Evolutionary conservation across 53 echinoderm and acorn worm genomes (phyloP), one percentile per base, ranked within the genome.

Genomic region (Astropecten irregularis): DNA sequence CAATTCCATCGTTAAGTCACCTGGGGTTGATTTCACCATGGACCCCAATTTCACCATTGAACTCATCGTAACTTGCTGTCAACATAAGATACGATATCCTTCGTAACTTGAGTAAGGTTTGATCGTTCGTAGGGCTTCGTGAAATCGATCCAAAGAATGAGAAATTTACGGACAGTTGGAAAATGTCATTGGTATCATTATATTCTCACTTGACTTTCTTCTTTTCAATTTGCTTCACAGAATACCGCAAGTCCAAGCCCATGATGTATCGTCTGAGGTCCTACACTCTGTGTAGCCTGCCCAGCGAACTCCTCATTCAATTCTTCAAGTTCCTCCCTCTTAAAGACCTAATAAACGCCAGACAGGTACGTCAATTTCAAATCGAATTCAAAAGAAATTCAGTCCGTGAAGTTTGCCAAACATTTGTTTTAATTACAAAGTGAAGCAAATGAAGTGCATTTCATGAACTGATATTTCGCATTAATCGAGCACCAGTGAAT

Each of bases 281-380:
- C 51, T 66, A 66, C 76, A 85, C 69, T 13, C 40, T 92, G n/a
- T 58, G 51, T 39, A 73, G 82, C 34, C 68, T 93, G 21, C 93
- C 90, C 9, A 66, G 88, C 9, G 93, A 93, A 62, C 81, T 93
- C n/a, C 85, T 90, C 2, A 55, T 90, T 23, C 88, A 87, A 25
- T 85, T 93, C 40, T 84, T 93, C 49, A 90, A 88, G 56, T 87
- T 68, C 48, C 73, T 93, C 2, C 85, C 90, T 11, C 66, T 81
- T 23, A 77, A 73, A 40, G 93, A 93, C 47, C 46, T 93, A 16
- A 44, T 90, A 14, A 66, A 77, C 19, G 52, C 79, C 16, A 84
- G 70, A 76, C 83, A 83, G 56, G 89, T 89, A 77, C 1, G 83
- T 49, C 10, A n/a, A n/a, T 20, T 59, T 61, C n/a, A n/a, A n/a